Evolutionary conservation across 2,113 vertebrate species (phyloP).

Genomic region (Glareola pratincola): DNA sequence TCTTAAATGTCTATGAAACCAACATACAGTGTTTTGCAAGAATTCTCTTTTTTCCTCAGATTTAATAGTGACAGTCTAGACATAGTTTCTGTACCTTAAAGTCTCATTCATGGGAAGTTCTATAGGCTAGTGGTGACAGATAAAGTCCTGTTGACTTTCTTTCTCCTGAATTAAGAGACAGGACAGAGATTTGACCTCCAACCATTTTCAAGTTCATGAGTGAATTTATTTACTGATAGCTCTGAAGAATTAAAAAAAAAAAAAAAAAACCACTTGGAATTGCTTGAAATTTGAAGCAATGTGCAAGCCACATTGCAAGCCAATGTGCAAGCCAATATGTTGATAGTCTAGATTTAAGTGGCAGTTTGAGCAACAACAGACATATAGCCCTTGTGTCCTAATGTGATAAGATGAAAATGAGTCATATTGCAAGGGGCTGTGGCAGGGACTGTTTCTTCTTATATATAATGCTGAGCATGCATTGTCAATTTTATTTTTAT

Average conservation of each 20-base stretch:
- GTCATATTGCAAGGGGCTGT: neutral
- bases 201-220: neutral
- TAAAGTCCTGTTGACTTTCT: neutral
- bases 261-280: fast-evolving
- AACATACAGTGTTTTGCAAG: neutral
- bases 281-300: neutral
- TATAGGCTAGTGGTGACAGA: neutral
- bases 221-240: neutral
- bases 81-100: neutral
- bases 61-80: neutral
- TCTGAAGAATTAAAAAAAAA: neutral
- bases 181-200: neutral
- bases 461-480: neutral
- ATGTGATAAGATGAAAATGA: neutral
- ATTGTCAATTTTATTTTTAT: neutral
- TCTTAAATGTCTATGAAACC: neutral
- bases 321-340: neutral
- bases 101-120: neutral
- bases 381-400: neutral
- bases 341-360: neutral
- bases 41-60: neutral
- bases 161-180: neutral
- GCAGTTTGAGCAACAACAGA: neutral
- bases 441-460: neutral
- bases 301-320: neutral